Percentiles rank a stretch among this genome's conserved stretches.
Conservation (phyloP, 2,888 invertebrate genomes). For the Rosalia funebris region DNA sequence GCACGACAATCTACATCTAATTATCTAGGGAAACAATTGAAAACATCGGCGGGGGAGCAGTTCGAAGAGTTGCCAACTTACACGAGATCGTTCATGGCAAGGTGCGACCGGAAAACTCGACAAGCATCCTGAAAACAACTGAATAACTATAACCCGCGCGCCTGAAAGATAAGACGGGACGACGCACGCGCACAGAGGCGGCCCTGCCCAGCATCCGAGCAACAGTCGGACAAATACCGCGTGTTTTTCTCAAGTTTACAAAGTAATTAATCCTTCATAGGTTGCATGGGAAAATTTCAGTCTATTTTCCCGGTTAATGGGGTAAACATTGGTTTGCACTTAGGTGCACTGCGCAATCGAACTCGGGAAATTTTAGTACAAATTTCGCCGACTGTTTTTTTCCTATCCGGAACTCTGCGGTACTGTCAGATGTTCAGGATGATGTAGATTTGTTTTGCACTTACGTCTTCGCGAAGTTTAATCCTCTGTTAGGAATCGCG, state of each 20-base stretch:
- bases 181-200: conserved; percentile 21
- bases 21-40: not conserved
- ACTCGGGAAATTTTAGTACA: no score
- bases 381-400: no score
- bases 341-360: not conserved
- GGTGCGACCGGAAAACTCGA: conserved; percentile 25
- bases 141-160: conserved; percentile 25
- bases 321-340: conserved; percentile 5
- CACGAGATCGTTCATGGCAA: conserved; percentile 21
- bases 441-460: no score
- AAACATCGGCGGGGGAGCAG: conserved; percentile 6
- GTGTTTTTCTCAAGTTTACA: conserved; percentile 15
- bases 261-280: conserved; percentile 15
- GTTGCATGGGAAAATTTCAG: not conserved
- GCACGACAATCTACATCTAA: conserved; percentile 15
- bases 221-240: conserved; percentile 21
- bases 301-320: not conserved
- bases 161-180: conserved; percentile 25
- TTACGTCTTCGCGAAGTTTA: no score
- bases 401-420: no score
- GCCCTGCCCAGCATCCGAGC: conserved; percentile 31
- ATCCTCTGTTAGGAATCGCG: no score
- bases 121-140: conserved; percentile 32
- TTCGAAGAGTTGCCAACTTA: conserved; percentile 13
- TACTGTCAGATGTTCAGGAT: no score